Evolutionary conservation across 2,113 vertebrate species (phyloP).

Genomic region (Ciconia maguari): DNA sequence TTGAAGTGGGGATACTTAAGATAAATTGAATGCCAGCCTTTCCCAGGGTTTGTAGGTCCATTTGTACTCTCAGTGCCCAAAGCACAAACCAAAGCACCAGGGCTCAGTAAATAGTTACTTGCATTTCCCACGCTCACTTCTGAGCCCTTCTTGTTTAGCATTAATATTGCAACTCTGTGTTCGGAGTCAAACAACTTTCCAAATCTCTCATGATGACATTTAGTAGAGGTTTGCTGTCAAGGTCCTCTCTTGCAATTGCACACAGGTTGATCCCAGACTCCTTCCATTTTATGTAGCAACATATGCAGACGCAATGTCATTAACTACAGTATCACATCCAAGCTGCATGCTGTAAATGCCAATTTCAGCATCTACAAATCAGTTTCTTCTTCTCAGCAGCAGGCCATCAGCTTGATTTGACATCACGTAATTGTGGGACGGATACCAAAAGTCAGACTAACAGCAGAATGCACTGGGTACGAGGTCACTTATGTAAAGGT

Average conservation of each 20-base stretch:
- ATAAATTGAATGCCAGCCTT: neutral
- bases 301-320: neutral
- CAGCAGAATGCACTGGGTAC: neutral
- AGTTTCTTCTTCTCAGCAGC: neutral
- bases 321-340: neutral
- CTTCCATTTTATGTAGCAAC: neutral
- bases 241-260: neutral
- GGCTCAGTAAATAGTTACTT: neutral
- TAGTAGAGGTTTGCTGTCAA: neutral
- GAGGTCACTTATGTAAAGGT: neutral
- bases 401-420: neutral
- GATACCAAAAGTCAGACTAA: neutral
- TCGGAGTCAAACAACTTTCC: neutral
- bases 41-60: neutral
- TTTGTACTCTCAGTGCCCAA: neutral
- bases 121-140: neutral
- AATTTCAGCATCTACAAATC: neutral
- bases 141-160: neutral
- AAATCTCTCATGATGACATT: neutral
- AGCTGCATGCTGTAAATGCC: neutral
- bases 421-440: neutral
- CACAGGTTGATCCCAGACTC: neutral
- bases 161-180: neutral
- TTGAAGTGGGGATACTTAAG: neutral
- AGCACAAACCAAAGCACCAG: neutral